phyloP scores from a whole-genome alignment of 2,797 vertebrate genomes.

The Chloroceryle inda region DNA sequence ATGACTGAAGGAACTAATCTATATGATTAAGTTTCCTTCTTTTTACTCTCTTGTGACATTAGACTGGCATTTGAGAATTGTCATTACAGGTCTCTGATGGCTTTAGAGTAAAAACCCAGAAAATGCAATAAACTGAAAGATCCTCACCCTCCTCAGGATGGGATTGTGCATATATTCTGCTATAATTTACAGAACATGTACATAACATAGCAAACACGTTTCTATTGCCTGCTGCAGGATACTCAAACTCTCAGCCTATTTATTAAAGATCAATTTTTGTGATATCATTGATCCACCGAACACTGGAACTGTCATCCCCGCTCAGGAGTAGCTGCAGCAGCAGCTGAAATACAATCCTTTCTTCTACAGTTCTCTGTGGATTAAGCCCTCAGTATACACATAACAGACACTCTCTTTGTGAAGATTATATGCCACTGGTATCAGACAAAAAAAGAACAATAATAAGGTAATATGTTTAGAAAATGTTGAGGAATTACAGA shows the following conservation, averaged over 20 bases:
- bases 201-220: accelerated
- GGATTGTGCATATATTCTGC: background rate
- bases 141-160: background rate
- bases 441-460: background rate
- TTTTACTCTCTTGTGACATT: background rate
- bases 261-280: slow-evolving; percentile 27
- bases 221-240: background rate
- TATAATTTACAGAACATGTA: background rate
- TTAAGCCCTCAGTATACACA: background rate
- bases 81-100: background rate
- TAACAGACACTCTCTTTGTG: background rate
- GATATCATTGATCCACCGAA: slow-evolving; percentile 12
- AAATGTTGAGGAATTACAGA: background rate
- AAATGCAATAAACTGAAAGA: background rate
- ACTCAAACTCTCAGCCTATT: background rate
- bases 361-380: background rate
- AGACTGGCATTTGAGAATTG: background rate
- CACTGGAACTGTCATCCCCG: background rate
- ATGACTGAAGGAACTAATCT: background rate
- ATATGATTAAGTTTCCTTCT: background rate
- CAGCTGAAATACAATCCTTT: slow-evolving; percentile 9
- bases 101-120: background rate
- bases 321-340: background rate
- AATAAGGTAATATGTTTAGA: background rate
- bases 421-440: background rate